Percentiles rank a stretch among this genome's conserved stretches.
Evolutionary conservation across 2,113 vertebrate genomes (phyloP).

Genomic region (Eretmochelys imbricata): DNA sequence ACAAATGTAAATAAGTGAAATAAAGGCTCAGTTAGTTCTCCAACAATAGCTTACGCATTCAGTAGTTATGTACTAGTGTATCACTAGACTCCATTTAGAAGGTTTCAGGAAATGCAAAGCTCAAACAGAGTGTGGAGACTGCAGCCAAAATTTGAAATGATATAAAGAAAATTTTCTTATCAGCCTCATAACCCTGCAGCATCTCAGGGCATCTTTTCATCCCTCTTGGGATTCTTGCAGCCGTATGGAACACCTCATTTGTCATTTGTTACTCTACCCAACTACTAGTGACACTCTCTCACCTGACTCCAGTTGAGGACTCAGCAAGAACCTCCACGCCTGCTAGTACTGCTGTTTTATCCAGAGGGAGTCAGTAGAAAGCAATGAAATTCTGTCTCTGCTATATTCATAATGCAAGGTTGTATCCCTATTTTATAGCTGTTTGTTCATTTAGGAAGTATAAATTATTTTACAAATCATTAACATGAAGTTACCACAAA

Average conservation of each 20-base stretch:
- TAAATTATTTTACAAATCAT: background rate
- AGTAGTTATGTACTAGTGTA: background rate
- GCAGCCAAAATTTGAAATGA: background rate
- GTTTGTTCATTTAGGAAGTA: background rate
- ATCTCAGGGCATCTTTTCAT: background rate
- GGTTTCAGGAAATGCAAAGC: background rate
- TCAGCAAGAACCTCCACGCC: background rate
- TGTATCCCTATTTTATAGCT: background rate
- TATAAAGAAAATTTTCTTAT: background rate
- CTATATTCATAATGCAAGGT: background rate
- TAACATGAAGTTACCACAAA: background rate
- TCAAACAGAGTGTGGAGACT: background rate
- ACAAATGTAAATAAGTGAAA: background rate
- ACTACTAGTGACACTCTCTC: background rate
- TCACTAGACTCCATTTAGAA: background rate
- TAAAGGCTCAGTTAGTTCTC: background rate
- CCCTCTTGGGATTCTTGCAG: background rate
- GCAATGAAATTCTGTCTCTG: background rate
- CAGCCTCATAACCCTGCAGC: background rate
- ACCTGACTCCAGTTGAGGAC: background rate
- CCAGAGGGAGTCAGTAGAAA: background rate
- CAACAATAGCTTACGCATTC: background rate
- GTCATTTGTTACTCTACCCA: background rate
- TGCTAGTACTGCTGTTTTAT: background rate
- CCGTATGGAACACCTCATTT: background rate